These are phyloP conservation scores for Montipora capricornis DNA, from an alignment of 64 coral and sea anemone genomes.

Conservation along the genomic window DNA sequence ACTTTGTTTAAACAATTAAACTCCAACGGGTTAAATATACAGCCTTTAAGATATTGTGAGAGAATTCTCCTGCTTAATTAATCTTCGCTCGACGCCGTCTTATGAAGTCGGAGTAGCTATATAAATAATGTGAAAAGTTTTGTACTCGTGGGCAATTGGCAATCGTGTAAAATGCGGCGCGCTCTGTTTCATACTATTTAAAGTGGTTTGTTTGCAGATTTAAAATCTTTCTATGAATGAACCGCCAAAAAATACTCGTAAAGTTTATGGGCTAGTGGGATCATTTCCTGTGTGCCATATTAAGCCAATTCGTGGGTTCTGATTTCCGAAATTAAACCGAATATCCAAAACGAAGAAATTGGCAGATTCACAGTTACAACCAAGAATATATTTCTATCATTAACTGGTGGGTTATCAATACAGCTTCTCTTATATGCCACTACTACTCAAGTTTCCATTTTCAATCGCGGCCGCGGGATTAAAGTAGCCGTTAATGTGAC, in stretches of 20 bases:
- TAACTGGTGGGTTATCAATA: background rate
- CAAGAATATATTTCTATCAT: constrained; percentile 16
- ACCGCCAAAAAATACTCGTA: constrained; percentile 58
- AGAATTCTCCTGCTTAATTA: constrained; percentile 87
- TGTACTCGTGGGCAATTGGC: constrained; percentile 40
- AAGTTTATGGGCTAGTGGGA: constrained; percentile 66
- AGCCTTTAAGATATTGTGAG: constrained; percentile 89
- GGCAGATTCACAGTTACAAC: constrained; percentile 58
- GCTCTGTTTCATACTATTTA: constrained; percentile 42
- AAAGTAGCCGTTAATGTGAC: constrained; percentile 20
- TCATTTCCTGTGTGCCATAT: constrained; percentile 91
- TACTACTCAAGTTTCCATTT: background rate
- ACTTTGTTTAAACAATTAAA: constrained; percentile 83
- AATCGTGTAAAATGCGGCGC: constrained; percentile 52
- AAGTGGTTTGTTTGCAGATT: constrained; percentile 80
- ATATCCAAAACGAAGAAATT: constrained; percentile 27
- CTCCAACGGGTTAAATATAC: constrained; percentile 82
- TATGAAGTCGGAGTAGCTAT: constrained; percentile 39
- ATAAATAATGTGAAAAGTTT: constrained; percentile 47
- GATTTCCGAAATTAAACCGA: constrained; percentile 90
- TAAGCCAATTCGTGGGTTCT: constrained; percentile 80
- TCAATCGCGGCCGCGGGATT: constrained; percentile 3
- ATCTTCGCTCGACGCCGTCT: constrained; percentile 79
- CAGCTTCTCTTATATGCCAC: background rate
- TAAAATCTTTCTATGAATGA: constrained; percentile 64